These are phyloP conservation scores for Talpa occidentalis DNA, from an alignment of 2,113 vertebrate species.

Conservation along the genomic window DNA sequence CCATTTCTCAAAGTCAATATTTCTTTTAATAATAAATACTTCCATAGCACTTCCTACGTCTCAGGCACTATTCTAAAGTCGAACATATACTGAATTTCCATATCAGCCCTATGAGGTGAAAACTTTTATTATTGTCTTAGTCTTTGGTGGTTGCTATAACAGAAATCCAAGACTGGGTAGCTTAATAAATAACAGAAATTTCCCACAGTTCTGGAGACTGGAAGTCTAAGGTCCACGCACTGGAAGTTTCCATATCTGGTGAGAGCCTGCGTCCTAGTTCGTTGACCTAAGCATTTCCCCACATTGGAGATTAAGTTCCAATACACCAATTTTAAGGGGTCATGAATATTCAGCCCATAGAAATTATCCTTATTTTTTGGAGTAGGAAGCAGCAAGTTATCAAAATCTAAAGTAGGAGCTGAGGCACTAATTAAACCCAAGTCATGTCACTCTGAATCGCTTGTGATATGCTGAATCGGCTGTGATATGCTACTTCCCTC, in stretches of 20 bases:
- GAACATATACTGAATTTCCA: neutral
- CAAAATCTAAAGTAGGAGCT: neutral
- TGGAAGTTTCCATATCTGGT: neutral
- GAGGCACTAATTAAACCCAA: neutral
- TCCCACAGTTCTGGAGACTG: neutral
- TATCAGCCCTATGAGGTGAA: neutral
- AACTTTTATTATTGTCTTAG: neutral
- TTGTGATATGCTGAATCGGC: neutral
- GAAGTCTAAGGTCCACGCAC: neutral
- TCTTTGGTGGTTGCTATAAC: neutral
- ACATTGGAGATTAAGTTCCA: neutral
- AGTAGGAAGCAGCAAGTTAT: neutral
- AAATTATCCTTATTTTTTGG: conserved; percentile 30
- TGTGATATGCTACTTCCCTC: neutral
- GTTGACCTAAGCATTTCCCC: neutral
- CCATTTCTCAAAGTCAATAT: neutral
- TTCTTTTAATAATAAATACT: too few species aligned
- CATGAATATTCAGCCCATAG: neutral
- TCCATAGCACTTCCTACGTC: neutral
- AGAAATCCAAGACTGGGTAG: neutral
- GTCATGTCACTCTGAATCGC: neutral
- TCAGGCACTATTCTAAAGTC: neutral
- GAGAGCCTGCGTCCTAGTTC: neutral
- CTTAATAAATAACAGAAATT: neutral
- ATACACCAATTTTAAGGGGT: neutral